Evolutionary conservation across 2,888 invertebrate genomes (phyloP), one percentile per base, ranked within the genome.

Genomic region (Tillus elongatus): DNA sequence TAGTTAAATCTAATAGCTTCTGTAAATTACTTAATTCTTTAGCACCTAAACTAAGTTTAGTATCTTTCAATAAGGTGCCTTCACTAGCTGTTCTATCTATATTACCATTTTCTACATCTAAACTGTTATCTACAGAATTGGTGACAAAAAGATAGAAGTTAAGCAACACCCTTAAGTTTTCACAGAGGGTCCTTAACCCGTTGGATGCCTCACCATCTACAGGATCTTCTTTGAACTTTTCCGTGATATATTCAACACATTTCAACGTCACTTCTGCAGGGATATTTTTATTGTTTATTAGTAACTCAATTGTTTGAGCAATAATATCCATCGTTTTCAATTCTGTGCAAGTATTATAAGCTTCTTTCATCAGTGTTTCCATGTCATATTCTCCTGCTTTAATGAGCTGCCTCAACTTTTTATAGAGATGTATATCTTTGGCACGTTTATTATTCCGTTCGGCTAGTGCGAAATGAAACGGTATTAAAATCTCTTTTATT

Each of bases 381-480:
- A 63, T 60, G 9, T 72, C 66, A 27, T 70, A 69, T 33, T 75
- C 73, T 9, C 12, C 11, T 8, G 16, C 40, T 53, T 78, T 79
- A 10, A 87, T 61, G 42, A 74, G 71, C 27, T 75, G 75, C 41
- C 82, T 77, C 14, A 87, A 63, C 48, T 86, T 82, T 55, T 87
- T 80, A 41, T 92, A 70, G 30, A 90, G 69, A 65, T 93, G 90
- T 36, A 92, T 73, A 63, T 95, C 95, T 49, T 88, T 77, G 0
- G 90, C 85, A 52, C 85, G 77, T 51, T 83, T 82, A 39, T 87
- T 90, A 63, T 87, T 87, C 58, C 83, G 85, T 49, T 86, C 90
- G 60, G 85, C 86, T 27, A 95, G 69, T 0, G 90, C 84, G 61
- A 83, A 85, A 64, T 92, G 92, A 62, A 93, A 96, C 13, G 96